Percentiles rank a stretch among this genome's conserved stretches.
phyloP scores from a whole-genome alignment of 2,113 vertebrate genomes.

The Austrofundulus limnaeus region DNA sequence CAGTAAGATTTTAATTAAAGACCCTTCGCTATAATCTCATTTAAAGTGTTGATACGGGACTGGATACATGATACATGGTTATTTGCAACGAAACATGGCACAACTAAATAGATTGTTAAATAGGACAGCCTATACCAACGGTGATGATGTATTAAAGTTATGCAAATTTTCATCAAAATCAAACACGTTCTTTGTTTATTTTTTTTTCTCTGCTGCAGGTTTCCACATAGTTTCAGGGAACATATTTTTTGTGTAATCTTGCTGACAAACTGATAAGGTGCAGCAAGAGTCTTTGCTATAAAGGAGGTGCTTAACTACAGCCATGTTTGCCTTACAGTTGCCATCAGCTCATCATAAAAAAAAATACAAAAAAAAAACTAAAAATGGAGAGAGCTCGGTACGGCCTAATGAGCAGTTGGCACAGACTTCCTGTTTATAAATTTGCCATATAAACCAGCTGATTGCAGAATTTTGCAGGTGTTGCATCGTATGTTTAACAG shows the following conservation, averaged over 20 bases:
- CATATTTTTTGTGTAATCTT: background rate
- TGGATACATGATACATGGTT: too few relatives aligned
- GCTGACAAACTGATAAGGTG: background rate
- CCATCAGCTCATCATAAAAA: slow-evolving; percentile 4
- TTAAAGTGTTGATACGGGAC: background rate
- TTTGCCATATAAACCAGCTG: slow-evolving; percentile 27
- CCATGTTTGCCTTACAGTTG: slow-evolving; percentile 11
- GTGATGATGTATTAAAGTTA: too few relatives aligned
- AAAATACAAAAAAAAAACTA: slow-evolving; percentile 20
- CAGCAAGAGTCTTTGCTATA: slow-evolving; percentile 1
- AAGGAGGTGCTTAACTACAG: background rate
- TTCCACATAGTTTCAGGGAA: background rate
- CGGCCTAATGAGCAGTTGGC: slow-evolving; percentile 30
- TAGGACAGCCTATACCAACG: too few relatives aligned
- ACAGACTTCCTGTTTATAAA: slow-evolving; percentile 25
- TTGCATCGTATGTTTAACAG: slow-evolving; percentile 43
- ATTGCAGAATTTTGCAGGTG: slow-evolving; percentile 35
- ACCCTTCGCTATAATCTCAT: background rate
- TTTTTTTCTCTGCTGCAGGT: background rate
- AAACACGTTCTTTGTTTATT: background rate
- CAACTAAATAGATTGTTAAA: too few relatives aligned
- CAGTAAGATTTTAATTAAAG: slow-evolving; percentile 10
- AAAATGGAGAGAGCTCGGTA: slow-evolving; percentile 14
- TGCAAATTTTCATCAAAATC: too few relatives aligned
- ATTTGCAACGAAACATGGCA: too few relatives aligned